Evolutionary conservation across 2,888 invertebrate genomes (phyloP), one percentile per base, ranked within the genome.

Genomic region (Choreutis nemorana): DNA sequence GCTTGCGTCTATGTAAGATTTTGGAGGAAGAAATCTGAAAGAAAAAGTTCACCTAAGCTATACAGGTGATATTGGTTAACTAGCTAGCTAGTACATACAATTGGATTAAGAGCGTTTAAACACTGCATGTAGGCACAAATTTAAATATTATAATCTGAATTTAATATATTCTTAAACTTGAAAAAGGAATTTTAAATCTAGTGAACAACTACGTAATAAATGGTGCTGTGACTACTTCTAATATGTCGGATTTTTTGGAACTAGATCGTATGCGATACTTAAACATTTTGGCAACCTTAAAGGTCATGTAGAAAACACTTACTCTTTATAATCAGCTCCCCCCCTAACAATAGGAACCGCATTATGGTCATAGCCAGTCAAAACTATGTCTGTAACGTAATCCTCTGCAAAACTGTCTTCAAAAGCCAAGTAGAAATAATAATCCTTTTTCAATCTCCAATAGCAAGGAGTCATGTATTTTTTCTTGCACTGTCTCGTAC

Each of bases 351-450:
- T 79, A 0, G 87, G 87, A 3, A 87, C 67, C 6, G 85, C 75
- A 48, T 84, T 75, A 55, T 83, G 81, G 31, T 83, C 71, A 39
- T 77, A 66, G 1, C 67, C 70, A 40, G 71, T 63, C 50, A 83
- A 81, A 38, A 89, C 81, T 43, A 83, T 36, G 9, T 46, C 40
- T 0, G 66, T 67, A 1, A 71, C 36, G 36, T 45, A 72, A 40
- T 68, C 68, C 78, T 50, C 51, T 40, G 87, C 84, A 34, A 87
- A 66, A 7, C 87, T 86, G 55, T 89, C 89, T 57, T 90, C 89
- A 46, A 90, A 83, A 1, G 83, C 81, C 23, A 89, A 56, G 45
- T 89, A 89, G 51, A 89, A 90, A 49, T 83, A 87, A 53, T 89
- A 90, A 30, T 82, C 67, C 25, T 67, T 66, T 41, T 71, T 79